These are phyloP conservation scores for Cheirogaleus major DNA, from an alignment of 2,797 vertebrate genomes.

Conservation along the genomic window DNA sequence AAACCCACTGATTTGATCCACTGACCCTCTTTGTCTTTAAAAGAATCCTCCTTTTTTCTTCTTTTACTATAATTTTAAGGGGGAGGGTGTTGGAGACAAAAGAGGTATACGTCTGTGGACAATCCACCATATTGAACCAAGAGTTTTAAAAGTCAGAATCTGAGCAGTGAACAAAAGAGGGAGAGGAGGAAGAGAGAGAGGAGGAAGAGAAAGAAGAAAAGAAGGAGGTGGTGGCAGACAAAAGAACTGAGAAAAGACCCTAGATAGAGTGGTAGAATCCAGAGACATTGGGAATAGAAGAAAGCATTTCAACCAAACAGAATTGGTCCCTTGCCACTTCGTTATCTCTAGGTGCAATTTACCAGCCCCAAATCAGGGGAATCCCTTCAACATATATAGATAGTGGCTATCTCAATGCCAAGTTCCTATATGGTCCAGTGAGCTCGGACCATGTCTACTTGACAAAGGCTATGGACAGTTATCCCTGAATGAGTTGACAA, in stretches of 20 bases:
- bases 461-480: background rate
- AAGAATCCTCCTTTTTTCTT: background rate
- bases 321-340: background rate
- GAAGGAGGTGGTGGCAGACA: background rate
- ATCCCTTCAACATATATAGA: background rate
- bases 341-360: background rate
- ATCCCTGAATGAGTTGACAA: background rate
- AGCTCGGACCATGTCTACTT: background rate
- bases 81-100: background rate
- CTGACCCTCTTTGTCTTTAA: conserved; percentile 17
- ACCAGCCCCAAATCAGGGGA: background rate
- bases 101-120: background rate
- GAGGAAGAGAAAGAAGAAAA: background rate
- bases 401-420: background rate
- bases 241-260: background rate
- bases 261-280: background rate
- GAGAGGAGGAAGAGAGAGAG: background rate
- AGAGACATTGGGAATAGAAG: background rate
- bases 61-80: background rate
- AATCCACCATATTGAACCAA: background rate
- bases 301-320: background rate
- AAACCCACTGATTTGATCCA: background rate
- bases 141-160: background rate
- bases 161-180: background rate
- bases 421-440: background rate